phyloP scores from a whole-genome alignment of 35 echinoderm and acorn worm species.

The Heliocidaris erythrogramma region DNA sequence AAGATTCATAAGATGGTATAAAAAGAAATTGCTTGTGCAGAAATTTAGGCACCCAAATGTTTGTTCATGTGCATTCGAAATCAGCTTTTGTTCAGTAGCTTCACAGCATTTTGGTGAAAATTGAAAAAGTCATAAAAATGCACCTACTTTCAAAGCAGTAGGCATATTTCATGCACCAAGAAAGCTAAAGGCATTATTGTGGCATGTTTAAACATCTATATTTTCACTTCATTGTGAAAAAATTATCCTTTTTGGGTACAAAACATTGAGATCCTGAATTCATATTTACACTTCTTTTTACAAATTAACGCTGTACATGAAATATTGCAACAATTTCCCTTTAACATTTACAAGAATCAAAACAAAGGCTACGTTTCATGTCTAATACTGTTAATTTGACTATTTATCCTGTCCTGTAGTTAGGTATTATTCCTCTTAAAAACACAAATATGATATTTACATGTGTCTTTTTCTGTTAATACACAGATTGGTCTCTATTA shows the following conservation, averaged over 20 bases:
- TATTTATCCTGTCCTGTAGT: not conserved
- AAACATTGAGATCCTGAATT: not conserved
- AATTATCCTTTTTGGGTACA: not conserved
- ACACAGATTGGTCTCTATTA: not conserved
- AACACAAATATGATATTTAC: not conserved
- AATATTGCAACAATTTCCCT: constrained; percentile 10
- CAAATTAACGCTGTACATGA: not conserved
- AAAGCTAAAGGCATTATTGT: not conserved
- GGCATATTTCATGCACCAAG: not conserved
- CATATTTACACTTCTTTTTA: not conserved
- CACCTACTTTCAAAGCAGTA: not conserved
- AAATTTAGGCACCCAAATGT: not conserved
- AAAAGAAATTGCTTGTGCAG: not conserved
- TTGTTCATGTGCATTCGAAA: not conserved
- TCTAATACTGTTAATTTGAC: not conserved
- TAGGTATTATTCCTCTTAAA: not conserved
- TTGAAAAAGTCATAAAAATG: not conserved
- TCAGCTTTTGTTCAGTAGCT: not conserved
- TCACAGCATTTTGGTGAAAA: not conserved
- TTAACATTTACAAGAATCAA: not conserved
- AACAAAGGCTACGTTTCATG: not conserved
- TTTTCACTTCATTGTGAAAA: not conserved
- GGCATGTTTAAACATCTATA: not conserved
- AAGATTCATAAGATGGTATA: not conserved
- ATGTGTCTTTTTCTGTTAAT: not conserved